Evolutionary conservation across 2,797 vertebrate species (phyloP).

Genomic region (Pyrocephalus nanus): DNA sequence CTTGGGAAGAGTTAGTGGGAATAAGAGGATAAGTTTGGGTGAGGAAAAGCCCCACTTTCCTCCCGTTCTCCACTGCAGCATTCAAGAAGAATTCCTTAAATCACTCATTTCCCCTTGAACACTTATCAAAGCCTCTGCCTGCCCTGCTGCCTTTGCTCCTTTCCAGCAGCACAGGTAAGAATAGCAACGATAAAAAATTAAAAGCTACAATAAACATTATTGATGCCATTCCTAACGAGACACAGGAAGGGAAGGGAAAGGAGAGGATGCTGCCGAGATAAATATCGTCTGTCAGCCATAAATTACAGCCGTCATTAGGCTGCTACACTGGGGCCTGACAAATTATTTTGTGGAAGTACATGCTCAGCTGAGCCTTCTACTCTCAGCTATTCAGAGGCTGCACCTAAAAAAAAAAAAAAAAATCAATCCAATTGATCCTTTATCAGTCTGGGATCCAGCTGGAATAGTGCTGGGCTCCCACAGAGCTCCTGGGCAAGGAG

Average conservation of each 20-base stretch:
- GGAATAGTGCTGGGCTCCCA: neutral
- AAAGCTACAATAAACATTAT: constrained; percentile 73
- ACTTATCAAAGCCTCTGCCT: neutral
- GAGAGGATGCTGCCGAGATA: constrained; percentile 37
- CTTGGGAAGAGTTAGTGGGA: neutral
- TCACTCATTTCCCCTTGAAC: neutral
- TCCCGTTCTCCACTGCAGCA: fast-evolving
- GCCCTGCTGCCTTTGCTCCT: constrained; percentile 10
- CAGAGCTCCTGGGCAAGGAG: neutral
- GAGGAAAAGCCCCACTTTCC: neutral
- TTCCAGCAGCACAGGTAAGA: constrained; percentile 50
- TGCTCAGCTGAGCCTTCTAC: neutral
- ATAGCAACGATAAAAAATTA: constrained; percentile 70
- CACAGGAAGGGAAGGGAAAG: constrained; percentile 15
- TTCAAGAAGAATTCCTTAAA: neutral
- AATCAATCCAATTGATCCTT: neutral
- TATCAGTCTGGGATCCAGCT: neutral
- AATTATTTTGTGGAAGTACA: constrained; percentile 45
- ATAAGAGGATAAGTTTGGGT: neutral
- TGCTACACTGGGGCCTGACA: constrained; percentile 43
- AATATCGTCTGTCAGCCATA: constrained; percentile 56
- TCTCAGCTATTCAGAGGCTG: neutral
- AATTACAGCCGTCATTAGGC: constrained; percentile 65
- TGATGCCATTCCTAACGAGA: constrained; percentile 67
- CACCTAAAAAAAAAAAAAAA: neutral